Base-by-base conservation (phyloP, 2,888 invertebrate species). In the Oxyteleia sp. region DNA sequence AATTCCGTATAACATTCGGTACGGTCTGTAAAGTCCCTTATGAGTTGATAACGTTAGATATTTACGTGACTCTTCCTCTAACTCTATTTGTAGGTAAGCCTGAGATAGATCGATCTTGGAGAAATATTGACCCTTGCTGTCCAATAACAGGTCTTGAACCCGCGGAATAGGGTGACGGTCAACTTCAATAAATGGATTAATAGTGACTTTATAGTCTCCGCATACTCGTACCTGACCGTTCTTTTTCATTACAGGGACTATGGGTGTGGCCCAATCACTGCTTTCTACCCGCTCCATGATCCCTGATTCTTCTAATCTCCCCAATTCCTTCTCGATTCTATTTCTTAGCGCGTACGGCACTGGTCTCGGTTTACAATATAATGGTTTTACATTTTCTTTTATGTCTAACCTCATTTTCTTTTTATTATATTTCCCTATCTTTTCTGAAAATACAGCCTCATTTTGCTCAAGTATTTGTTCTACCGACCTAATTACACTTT, bases 81-180 rank as follows among this genome's bases (percentile, higher is more conserved):
- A 64, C 43, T 84, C 84, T 11, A 92, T 78, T 85, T 93, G 92
- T 68, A 90, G 88, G 69, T 90, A 93, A 0, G 90, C 91, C 55
- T 88, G 86, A 0, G 86, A 69, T 20, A 90, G 85, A 84, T 92
- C 90, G 11, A 92, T 51, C 32, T 83, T 83, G 0, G 82, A 55
- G 53, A 85, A 87, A 18, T 64, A 43, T 20, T 84, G 49, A 7
- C 84, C 84, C 16, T 74, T 47, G 1, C 84, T 41, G 20, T 84
- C 81, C 13, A 85, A 79, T 74, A 88, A 89, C 26, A 88, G 61
- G 26, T 89, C 86, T 32, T 89, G 88, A 7, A 89, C 88, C 13
- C 88, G 78, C 0, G 89, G 89, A 20, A 88, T 53, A 0, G 88
- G 88, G 64, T 90, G 84, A 20, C 87, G 87, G 15, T 86, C 79